Evolutionary conservation across 2,113 vertebrate species (phyloP), one percentile per base, ranked within the genome.

Genomic region (Danionella cerebrum): DNA sequence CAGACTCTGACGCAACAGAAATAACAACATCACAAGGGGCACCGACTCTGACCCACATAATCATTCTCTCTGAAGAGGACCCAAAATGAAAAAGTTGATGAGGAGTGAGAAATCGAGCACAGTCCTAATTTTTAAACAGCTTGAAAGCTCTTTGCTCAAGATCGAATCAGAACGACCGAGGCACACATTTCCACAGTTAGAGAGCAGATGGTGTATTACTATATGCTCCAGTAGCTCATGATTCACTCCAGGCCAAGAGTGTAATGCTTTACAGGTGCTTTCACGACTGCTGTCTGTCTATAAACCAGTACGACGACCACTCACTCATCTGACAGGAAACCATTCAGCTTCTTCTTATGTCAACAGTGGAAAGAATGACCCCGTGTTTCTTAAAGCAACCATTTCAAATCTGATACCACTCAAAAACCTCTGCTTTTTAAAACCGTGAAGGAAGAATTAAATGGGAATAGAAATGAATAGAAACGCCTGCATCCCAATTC

Each of bases 251-350:
- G n/a, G 51, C 21, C 41, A 19, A 50, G 58, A 24, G 33, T 11
- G 29, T 44, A 53, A 68, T 60, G 57, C 42, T 75, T 78, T 29
- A 27, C 22, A 54, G 31, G 36, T 41, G 62, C 70, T 78, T 77
- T 67, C 39, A 59, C 71, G 77, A 73, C 58, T 63, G 72, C 18
- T 25, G 38, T 31, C 13, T 54, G 45, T 38, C 14, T 13, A 18
- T 31, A 44, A 60, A 31, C 3, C 13, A 54, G n/a, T 71, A 47
- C 7, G 6, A 70, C 21, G 13, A 10, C 11, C n/a, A 14, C 36
- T 19, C 47, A 51, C 33, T 18, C 27, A 47, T 52, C 14, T 21
- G 18, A 8, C 58, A 48, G 13, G 5, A 35, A 24, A 35, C 39
- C 16, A 25, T 50, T 25, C 14, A 25, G 25, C 13, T 44, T 42